Conservation (phyloP, 2,113 vertebrate genomes). For the Crotophaga sulcirostris region DNA sequence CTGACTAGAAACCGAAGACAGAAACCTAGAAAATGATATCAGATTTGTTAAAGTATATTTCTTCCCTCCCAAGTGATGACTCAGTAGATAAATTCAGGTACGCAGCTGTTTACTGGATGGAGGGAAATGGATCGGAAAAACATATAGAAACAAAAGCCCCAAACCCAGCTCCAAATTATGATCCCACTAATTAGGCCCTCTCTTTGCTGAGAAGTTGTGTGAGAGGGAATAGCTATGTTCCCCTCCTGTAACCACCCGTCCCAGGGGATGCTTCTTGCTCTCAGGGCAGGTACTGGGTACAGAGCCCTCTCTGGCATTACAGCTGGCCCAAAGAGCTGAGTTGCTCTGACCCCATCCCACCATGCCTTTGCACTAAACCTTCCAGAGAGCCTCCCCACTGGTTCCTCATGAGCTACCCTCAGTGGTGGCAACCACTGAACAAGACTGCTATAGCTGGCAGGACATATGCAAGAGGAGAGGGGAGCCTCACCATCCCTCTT, state of each 20-base stretch:
- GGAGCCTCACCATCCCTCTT: neutral
- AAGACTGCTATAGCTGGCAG: neutral
- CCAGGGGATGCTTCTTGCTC: neutral
- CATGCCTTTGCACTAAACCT: neutral
- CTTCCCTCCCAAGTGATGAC: neutral
- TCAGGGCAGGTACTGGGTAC: no score
- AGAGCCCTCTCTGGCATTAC: neutral
- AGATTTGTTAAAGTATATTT: neutral
- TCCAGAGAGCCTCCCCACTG: rapidly evolving
- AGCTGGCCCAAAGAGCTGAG: rapidly evolving
- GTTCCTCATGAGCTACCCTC: neutral
- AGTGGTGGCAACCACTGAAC: no score
- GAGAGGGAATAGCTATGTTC: neutral
- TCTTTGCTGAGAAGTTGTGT: neutral
- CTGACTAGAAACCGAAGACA: neutral
- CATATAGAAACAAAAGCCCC: neutral
- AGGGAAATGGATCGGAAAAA: neutral
- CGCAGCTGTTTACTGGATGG: neutral
- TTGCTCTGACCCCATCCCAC: neutral
- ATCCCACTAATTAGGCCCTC: neutral
- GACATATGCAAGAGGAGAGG: rapidly evolving
- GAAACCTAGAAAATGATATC: neutral
- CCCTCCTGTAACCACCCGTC: neutral
- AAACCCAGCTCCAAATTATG: neutral
- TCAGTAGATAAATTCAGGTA: neutral